A percentile compares a stretch with the other conserved stretches of the same genome.
These are phyloP conservation scores for Cartodere bifasciata DNA, from an alignment of 2,888 invertebrate species.

Conservation along the genomic window DNA sequence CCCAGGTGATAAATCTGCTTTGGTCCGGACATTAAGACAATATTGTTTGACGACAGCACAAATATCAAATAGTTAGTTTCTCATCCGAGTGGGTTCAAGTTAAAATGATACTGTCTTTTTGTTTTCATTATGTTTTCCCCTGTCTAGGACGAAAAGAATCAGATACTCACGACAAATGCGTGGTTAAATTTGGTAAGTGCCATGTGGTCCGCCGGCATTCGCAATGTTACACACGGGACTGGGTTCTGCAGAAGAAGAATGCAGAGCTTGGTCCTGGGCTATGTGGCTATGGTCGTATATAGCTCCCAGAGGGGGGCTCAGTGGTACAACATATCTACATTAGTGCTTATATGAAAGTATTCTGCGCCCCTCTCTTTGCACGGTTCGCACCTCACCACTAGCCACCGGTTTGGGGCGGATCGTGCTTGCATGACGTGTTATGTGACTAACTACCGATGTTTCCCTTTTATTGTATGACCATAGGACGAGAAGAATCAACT, in stretches of 20 bases:
- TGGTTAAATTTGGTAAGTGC: conserved; percentile 97
- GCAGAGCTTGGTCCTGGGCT: conserved; percentile 32
- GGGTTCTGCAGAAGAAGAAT: conserved; percentile 7
- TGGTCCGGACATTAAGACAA: too few species aligned
- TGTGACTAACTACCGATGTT: conserved; percentile 42
- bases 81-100: conserved; percentile 5
- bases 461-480: conserved; percentile 63
- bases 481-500: conserved; percentile 95
- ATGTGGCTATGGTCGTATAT: conserved; percentile 34
- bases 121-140: conserved; percentile 40
- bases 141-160: conserved; percentile 96
- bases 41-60: too few species aligned
- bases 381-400: neutral
- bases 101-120: conserved; percentile 36
- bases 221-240: conserved; percentile 29
- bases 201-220: conserved; percentile 34
- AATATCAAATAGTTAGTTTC: too few species aligned
- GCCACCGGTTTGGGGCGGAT: conserved; percentile 1
- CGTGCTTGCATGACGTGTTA: conserved; percentile 33
- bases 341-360: too few species aligned
- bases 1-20: too few species aligned
- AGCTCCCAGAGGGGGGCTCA: conserved; percentile 22
- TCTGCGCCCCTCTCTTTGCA: conserved; percentile 11
- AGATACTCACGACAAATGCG: conserved; percentile 95
- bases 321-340: too few species aligned